Conservation (phyloP, 2,113 vertebrate species). For the Oceanites oceanicus region DNA sequence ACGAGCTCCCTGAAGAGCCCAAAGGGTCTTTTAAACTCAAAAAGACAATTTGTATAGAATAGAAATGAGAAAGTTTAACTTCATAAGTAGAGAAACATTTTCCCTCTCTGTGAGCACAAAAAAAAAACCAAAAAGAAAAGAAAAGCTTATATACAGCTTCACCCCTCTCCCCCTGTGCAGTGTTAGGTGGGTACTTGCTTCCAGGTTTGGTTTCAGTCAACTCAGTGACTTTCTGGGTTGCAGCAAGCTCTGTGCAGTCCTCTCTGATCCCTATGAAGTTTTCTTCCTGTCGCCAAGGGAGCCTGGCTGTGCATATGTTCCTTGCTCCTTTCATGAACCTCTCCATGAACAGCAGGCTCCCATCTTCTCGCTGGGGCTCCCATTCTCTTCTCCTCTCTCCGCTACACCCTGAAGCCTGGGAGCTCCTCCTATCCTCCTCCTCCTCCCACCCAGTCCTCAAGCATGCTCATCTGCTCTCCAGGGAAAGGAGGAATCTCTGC, state of each 20-base stretch:
- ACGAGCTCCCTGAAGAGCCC: neutral
- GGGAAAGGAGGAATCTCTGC: slow-evolving; percentile 58
- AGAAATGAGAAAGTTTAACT: neutral
- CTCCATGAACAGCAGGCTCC: slow-evolving; percentile 45
- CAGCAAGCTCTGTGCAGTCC: neutral
- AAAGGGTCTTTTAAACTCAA: neutral
- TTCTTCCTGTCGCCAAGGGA: neutral
- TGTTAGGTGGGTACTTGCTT: neutral
- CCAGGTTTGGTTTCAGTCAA: neutral
- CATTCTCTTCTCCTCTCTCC: neutral
- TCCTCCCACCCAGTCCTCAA: slow-evolving; percentile 37
- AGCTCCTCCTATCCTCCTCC: slow-evolving; percentile 7
- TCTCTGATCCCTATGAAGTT: slow-evolving; percentile 3
- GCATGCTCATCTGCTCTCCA: slow-evolving; percentile 65
- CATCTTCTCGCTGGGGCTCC: slow-evolving; percentile 17
- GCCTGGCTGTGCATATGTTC: neutral
- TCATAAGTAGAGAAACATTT: neutral
- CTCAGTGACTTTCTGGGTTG: neutral
- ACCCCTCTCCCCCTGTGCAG: neutral
- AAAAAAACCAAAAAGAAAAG: neutral
- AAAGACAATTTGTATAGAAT: neutral
- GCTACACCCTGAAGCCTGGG: neutral
- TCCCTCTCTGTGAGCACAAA: neutral
- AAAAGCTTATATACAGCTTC: neutral
- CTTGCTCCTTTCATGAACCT: neutral